Base-by-base conservation (phyloP, 2,113 vertebrate species). In the Hypanus sabinus region DNA sequence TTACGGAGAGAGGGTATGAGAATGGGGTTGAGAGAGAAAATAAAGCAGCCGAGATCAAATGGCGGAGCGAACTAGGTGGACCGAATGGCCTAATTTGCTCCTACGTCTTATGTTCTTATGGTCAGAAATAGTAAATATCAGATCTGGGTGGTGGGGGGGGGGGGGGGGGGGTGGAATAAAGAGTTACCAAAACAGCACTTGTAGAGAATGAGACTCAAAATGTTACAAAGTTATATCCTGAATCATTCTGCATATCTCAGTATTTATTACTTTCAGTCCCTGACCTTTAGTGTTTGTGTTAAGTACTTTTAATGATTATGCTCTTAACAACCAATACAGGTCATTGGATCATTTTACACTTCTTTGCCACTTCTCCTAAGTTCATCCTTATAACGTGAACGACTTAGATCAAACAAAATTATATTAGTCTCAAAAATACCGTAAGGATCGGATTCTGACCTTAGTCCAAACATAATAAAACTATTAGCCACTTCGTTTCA, bases 191-290 rank as follows among this genome's bases (percentile, higher is more conserved):
- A 38, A 73, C 68, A 30, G 22, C 68, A 55, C 11, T 93, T 55
- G 33, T 93, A 55, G 22, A 93, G 36, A 71, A 46, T 27, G 20
- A 75, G 91, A 73, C 55, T 22, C 68, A 73, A 93, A 10, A 93
- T 36, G 33, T 93, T 30, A 9, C 46, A 38, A 83, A 83, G 27
- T 16, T 18, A 36, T 55, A 24, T 22, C 10, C 20, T 60, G 83
- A 30, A 30, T 55, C 38, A 20, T 92, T 92, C 68, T 11, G 38
- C 24, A 73, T 20, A 18, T 11, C 3, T 93, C 14, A n/a, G n/a
- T 73, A 73, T 75, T 73, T 73, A 73, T 55, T 46, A 71, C 55
- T 93, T 93, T 93, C 91, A 55, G 68, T 55, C 70, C 91, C 22
- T 46, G 16, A 12, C 30, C 33, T 73, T 46, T 93, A 93, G 46